Evolutionary conservation across 1,140 invertebrate species (phyloP).

Genomic region (Vollenhovia emeryi): DNA sequence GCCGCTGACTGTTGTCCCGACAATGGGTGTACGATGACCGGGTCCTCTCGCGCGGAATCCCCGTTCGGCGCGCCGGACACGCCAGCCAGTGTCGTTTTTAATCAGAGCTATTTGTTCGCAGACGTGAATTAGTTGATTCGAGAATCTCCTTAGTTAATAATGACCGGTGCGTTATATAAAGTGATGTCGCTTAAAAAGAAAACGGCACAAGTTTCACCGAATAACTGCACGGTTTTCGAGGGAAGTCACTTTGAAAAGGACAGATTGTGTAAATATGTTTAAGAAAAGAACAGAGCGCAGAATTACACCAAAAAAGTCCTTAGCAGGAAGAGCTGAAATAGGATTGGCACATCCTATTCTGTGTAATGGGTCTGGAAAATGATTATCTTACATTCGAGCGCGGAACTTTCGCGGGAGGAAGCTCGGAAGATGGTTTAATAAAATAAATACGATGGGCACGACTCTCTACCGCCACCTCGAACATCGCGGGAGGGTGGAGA

Average conservation of each 20-base stretch:
- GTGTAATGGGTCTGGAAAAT: constrained; percentile 41
- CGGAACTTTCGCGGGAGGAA: constrained; percentile 77
- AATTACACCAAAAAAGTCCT: not conserved
- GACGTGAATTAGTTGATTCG: not conserved
- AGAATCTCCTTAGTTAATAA: not conserved
- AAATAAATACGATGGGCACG: constrained; percentile 84
- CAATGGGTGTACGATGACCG: not conserved
- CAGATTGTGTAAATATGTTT: not conserved
- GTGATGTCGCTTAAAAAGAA: not conserved
- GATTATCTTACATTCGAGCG: constrained; percentile 63
- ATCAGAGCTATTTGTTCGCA: not conserved
- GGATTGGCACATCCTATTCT: not conserved
- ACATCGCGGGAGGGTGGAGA: constrained; percentile 45
- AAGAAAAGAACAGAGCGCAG: not conserved
- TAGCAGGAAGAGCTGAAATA: not conserved
- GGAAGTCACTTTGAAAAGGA: not conserved
- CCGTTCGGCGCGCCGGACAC: not conserved
- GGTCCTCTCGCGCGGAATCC: not conserved
- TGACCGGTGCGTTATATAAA: not conserved
- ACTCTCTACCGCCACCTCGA: constrained; percentile 68
- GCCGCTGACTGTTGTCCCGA: constrained; percentile 33
- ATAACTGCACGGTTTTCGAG: not conserved
- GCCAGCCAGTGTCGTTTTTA: not conserved
- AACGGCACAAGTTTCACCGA: not conserved
- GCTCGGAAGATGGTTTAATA: constrained; percentile 82